These are phyloP conservation scores for Pararge aegeria DNA, from an alignment of 1,140 invertebrate species.

Conservation along the genomic window DNA sequence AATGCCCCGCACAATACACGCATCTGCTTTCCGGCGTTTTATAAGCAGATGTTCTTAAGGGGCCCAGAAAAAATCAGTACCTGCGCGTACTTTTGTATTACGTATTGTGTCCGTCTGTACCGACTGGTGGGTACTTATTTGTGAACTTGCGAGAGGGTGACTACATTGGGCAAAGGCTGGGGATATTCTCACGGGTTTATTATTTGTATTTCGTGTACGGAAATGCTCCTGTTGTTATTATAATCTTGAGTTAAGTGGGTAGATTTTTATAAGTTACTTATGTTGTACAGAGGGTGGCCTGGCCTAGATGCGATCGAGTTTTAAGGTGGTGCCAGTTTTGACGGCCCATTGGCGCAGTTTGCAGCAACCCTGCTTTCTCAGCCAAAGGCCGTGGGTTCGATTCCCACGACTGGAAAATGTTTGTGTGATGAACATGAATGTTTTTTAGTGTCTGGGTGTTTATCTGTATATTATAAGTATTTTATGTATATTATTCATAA, in stretches of 20 bases:
- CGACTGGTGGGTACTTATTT: conserved; percentile 34
- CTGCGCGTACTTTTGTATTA: conserved; percentile 48
- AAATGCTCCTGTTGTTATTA: conserved; percentile 1
- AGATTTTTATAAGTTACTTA: background rate
- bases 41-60: conserved; percentile 58
- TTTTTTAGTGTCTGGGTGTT: too few species aligned
- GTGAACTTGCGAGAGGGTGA: conserved; percentile 45
- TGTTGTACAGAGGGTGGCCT: too few species aligned
- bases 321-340: too few species aligned
- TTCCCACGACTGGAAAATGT: too few species aligned
- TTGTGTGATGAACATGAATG: too few species aligned
- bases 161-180: background rate
- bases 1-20: conserved; percentile 45
- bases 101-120: conserved; percentile 43
- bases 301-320: too few species aligned
- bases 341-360: too few species aligned
- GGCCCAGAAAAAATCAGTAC: conserved; percentile 62
- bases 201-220: conserved; percentile 12
- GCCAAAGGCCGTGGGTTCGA: too few species aligned
- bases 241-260: background rate
- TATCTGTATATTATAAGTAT: too few species aligned
- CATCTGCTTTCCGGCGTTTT: conserved; percentile 63
- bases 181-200: conserved; percentile 36
- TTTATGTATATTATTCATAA: too few species aligned
- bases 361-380: too few species aligned